A percentile compares a stretch with the other conserved stretches of the same genome.
phyloP scores from a whole-genome alignment of 2,113 vertebrate species.

The Crotophaga sulcirostris region DNA sequence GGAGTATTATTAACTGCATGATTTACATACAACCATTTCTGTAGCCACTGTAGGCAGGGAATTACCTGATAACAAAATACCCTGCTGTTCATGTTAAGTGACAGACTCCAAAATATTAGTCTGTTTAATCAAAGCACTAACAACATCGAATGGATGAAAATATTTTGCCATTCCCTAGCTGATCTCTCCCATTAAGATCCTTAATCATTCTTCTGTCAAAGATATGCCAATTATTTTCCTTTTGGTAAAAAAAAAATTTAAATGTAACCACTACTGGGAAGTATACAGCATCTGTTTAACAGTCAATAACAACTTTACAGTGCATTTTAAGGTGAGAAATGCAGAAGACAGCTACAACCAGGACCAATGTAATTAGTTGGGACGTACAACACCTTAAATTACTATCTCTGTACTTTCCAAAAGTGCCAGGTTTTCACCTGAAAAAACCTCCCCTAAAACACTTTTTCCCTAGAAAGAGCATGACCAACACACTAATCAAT shows the following conservation, averaged over 20 bases:
- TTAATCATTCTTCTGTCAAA: conserved; percentile 20
- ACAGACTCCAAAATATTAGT: conserved; percentile 44
- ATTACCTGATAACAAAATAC: conserved; percentile 56
- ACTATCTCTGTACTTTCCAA: neutral
- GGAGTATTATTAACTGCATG: conserved; percentile 9
- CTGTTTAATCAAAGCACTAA: conserved; percentile 54
- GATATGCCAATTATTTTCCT: conserved; percentile 34
- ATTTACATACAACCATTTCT: conserved; percentile 29
- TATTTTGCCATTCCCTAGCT: conserved; percentile 48
- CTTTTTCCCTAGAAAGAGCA: neutral
- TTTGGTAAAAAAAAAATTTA: neutral
- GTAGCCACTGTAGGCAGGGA: conserved; percentile 24
- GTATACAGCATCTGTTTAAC: neutral
- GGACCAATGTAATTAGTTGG: neutral
- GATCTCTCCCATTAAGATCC: neutral
- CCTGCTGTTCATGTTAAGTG: conserved; percentile 53
- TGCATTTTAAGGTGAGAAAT: neutral
- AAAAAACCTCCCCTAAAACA: neutral
- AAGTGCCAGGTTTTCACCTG: neutral
- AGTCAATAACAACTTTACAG: neutral
- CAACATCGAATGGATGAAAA: conserved; percentile 17
- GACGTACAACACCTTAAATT: neutral
- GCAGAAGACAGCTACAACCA: neutral
- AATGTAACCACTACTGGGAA: neutral
- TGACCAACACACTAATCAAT: neutral